Base-by-base conservation (phyloP, 35 echinoderm and acorn worm genomes). In the Acanthaster planci region DNA sequence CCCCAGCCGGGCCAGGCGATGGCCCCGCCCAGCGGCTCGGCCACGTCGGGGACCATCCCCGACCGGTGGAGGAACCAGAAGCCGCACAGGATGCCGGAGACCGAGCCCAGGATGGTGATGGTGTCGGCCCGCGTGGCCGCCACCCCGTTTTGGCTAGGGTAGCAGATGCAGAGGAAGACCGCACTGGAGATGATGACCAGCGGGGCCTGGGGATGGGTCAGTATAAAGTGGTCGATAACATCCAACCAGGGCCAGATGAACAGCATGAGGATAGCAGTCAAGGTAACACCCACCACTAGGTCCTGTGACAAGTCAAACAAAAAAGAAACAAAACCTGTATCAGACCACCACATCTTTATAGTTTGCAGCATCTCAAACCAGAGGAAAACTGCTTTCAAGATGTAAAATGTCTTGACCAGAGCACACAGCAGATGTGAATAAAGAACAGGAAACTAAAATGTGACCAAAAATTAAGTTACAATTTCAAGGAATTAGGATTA, bases 61-160 rank as follows among this genome's bases (percentile, higher is more conserved):
- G 55, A 50, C 9, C 87, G 84, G 38, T 91, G 60, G 76, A 47
- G 47, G 5, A 95, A 36, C 93, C 93, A 95, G 8, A 87, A 38
- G 29, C 84, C 83, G 39, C 80, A 78, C 22, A 90, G 84, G 39
- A 84, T 80, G 8, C 88, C 90, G 1, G 84, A 86, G 26, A 84
- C 85, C 10, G 76, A 72, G 36, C 89, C 76, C 2, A 87, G 80
- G 68, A 91, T 91, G 31, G 90, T 82, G 8, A 91, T 88, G 85
- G 93, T 95, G 76, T 95, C 93, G 31, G 75, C 85, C n/a, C 93
- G 78, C 15, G 93, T 95, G 52, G 88, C 87, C 2, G 89, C 86
- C 84, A 84, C 90, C 8, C 93, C 93, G 23, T 90, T 80, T 34
- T 86, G 88, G 36, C 84, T 82, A 40, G 93, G 93, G 81, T 91